Evolutionary conservation across 2,888 invertebrate genomes (phyloP).

Genomic region (Drosophila percnosoma): DNA sequence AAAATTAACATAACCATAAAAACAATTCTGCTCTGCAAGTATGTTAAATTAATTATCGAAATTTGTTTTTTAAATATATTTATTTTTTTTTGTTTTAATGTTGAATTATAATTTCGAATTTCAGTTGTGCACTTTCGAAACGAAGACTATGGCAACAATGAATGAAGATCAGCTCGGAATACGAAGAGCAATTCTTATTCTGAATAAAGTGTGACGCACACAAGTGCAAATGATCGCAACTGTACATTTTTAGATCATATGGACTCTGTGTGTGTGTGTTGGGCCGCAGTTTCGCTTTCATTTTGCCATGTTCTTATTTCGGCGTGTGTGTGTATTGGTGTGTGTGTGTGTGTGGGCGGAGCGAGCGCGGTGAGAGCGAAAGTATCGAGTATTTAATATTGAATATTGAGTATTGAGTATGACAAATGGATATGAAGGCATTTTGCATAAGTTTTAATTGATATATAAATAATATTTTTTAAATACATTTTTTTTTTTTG

Average conservation of each 20-base stretch:
- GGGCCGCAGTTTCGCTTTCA: slow-evolving; percentile 17
- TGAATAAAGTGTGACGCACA: slow-evolving; percentile 25
- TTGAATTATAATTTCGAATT: slow-evolving; percentile 33
- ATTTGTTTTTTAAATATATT: slow-evolving; percentile 4
- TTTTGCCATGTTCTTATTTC: slow-evolving; percentile 63
- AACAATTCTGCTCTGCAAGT: slow-evolving; percentile 24
- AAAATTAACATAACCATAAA: not conserved
- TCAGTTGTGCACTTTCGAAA: slow-evolving; percentile 22
- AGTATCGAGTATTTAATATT: slow-evolving; percentile 49
- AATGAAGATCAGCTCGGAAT: slow-evolving; percentile 10
- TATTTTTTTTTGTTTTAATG: slow-evolving; percentile 8
- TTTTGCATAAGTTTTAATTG: slow-evolving; percentile 54
- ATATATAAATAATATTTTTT: slow-evolving; percentile 29
- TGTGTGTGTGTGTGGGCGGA: slow-evolving; percentile 36
- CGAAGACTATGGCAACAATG: slow-evolving; percentile 60
- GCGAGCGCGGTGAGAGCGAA: slow-evolving; percentile 47
- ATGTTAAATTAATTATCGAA: slow-evolving; percentile 1
- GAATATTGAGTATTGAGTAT: slow-evolving; percentile 54
- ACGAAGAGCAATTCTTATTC: not conserved
- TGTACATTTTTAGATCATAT: slow-evolving; percentile 60
- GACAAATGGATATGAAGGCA: slow-evolving; percentile 71
- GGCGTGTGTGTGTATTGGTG: slow-evolving; percentile 9
- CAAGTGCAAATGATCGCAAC: slow-evolving; percentile 36
- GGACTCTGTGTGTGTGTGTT: slow-evolving; percentile 11
- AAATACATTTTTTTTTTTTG: slow-evolving; percentile 31